Base-by-base conservation (phyloP, 2,888 invertebrate species). In the Odontocolon sp. region DNA sequence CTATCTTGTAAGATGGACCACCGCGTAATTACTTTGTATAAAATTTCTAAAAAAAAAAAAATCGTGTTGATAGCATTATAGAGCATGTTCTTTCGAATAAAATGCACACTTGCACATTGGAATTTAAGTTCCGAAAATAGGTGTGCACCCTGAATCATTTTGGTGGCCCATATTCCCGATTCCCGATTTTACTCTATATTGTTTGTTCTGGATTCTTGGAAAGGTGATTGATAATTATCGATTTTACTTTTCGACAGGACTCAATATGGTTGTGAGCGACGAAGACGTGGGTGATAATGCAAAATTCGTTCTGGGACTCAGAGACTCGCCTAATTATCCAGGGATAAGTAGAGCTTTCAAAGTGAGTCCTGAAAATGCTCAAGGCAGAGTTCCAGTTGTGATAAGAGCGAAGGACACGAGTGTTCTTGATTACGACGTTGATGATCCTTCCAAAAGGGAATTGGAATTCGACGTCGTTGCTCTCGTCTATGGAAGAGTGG, bases 251-350 rank as follows among this genome's bases (percentile, higher is more conserved):
- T 38, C 3, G 36, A 4, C 78, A 76, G 95, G 95, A 0, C 88
- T 96, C 9, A 94, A 95, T 2, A 94, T 96, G 85, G 93, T 95
- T 68, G 95, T 95, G 0, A 93, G 93, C 83, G 96, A 96, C 82
- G 91, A 92, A 9, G 96, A 96, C 85, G 92, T 95, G 74, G 95
- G 95, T 0, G 93, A 93, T 31, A 96, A 96, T 76, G 95, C 95
- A 63, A 94, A 92, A 83, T 96, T 95, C 83, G 92, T 92, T 78
- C 90, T 96, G 28, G 91, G 91, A 3, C 85, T 96, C 3, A 90
- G 92, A 71, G 92, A 95, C 82, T 91, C 94, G 0, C 92, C 88
- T 8, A 83, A 84, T 23, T 90, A 87, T 70, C 87, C 88, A 4
- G 89, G 87, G 28, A 83, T 89, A 2, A 89, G 90, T 64, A 61